phyloP scores from a whole-genome alignment of 2,888 invertebrate genomes.

The Cheilosia pagana region DNA sequence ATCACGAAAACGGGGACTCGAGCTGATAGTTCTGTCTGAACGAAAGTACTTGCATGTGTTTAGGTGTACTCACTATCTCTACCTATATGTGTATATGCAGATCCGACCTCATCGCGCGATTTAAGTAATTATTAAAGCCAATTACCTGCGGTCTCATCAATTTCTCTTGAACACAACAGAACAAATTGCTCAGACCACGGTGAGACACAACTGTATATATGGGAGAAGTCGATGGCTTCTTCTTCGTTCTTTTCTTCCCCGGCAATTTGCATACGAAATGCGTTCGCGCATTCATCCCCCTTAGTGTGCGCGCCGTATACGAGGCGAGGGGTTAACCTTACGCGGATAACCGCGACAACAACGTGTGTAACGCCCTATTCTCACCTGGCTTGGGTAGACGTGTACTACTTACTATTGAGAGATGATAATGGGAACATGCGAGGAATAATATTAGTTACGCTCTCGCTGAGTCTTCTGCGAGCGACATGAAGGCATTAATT shows the following conservation, averaged over 20 bases:
- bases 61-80: not conserved
- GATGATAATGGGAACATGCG: slow-evolving; percentile 71
- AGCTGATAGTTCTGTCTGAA: slow-evolving; percentile 21
- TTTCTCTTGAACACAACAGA: slow-evolving; percentile 73
- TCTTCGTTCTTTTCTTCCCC: slow-evolving; percentile 2
- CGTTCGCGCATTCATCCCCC: slow-evolving; percentile 58
- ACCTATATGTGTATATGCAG: slow-evolving; percentile 52
- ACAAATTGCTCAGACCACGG: slow-evolving; percentile 69
- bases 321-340: slow-evolving; percentile 27
- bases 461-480: slow-evolving; percentile 50
- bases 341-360: slow-evolving; percentile 60
- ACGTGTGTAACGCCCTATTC: slow-evolving; percentile 63
- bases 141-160: slow-evolving; percentile 73
- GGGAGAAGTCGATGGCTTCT: not conserved
- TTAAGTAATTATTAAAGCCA: slow-evolving; percentile 73
- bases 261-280: slow-evolving; percentile 71
- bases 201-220: slow-evolving; percentile 8
- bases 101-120: slow-evolving; percentile 67
- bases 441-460: slow-evolving; percentile 75
- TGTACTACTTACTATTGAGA: not conserved
- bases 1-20: slow-evolving; percentile 17
- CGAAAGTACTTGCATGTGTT: slow-evolving; percentile 39
- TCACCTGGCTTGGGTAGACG: slow-evolving; percentile 47
- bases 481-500: slow-evolving; percentile 68
- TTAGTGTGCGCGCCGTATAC: not conserved